Evolutionary conservation across 2,888 invertebrate genomes (phyloP).

Genomic region (Branchellion lobata): DNA sequence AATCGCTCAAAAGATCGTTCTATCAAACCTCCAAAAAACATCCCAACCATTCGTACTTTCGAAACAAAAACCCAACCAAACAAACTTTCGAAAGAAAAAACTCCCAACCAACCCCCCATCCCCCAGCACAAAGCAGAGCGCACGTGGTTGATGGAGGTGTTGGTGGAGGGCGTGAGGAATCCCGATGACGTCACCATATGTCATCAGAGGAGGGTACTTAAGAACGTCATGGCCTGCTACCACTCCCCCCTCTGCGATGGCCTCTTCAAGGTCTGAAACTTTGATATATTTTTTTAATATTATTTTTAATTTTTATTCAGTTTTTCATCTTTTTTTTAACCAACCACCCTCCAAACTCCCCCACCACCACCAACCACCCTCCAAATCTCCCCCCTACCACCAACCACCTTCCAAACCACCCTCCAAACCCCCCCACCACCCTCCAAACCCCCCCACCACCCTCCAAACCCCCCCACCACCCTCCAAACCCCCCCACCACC

Average conservation of each 20-base stretch:
- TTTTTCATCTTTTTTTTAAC: background rate
- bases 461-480: no score
- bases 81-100: no score
- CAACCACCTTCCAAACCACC: background rate
- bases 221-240: conserved; percentile 71
- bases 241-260: conserved; percentile 53
- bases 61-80: no score
- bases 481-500: no score
- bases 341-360: background rate
- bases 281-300: background rate
- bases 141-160: conserved; percentile 75
- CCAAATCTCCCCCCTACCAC: background rate
- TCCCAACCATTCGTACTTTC: no score
- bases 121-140: conserved; percentile 68
- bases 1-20: no score
- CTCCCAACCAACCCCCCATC: no score
- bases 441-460: background rate
- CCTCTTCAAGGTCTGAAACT: conserved; percentile 45
- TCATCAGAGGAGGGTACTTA: conserved; percentile 74
- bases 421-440: background rate
- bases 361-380: background rate
- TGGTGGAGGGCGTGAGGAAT: conserved; percentile 76
- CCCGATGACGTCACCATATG: conserved; percentile 75
- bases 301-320: background rate
- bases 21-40: no score